These are phyloP conservation scores for Apostichopus californicus DNA, from an alignment of 35 echinoderm and acorn worm species.

Conservation along the genomic window DNA sequence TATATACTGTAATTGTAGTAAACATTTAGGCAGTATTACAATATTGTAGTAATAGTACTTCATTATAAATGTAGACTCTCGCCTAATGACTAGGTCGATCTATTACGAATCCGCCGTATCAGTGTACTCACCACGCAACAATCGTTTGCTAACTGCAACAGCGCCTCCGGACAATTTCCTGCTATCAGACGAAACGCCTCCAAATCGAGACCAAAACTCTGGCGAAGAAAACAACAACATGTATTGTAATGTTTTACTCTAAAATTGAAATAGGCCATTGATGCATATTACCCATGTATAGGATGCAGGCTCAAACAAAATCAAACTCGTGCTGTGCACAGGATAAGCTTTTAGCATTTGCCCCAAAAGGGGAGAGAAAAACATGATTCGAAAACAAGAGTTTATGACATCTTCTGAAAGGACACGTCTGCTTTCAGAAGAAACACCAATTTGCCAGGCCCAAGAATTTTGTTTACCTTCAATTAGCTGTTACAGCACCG, in stretches of 20 bases:
- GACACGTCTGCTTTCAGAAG: no score
- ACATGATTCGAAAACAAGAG: neutral
- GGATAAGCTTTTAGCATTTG: no score
- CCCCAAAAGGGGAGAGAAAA: neutral
- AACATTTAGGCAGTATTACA: neutral
- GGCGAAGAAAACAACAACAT: neutral
- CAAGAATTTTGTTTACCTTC: no score
- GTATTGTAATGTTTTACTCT: no score
- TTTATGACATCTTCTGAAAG: no score
- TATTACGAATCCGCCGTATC: neutral
- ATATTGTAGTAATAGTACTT: neutral
- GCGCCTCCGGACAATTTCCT: slow-evolving; percentile 40
- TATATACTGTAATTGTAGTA: no score
- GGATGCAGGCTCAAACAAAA: no score
- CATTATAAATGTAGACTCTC: neutral
- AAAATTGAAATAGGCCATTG: no score
- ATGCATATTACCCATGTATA: no score
- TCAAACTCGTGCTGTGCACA: neutral
- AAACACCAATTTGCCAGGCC: no score
- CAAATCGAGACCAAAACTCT: slow-evolving; percentile 59
- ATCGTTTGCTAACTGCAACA: slow-evolving; percentile 45
- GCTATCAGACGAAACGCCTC: slow-evolving; percentile 38
- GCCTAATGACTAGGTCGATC: neutral
- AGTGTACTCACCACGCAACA: slow-evolving; percentile 56
- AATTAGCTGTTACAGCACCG: no score